Base-by-base conservation (phyloP, 2,797 vertebrate genomes). In the Neosilurus hyrtlii region DNA sequence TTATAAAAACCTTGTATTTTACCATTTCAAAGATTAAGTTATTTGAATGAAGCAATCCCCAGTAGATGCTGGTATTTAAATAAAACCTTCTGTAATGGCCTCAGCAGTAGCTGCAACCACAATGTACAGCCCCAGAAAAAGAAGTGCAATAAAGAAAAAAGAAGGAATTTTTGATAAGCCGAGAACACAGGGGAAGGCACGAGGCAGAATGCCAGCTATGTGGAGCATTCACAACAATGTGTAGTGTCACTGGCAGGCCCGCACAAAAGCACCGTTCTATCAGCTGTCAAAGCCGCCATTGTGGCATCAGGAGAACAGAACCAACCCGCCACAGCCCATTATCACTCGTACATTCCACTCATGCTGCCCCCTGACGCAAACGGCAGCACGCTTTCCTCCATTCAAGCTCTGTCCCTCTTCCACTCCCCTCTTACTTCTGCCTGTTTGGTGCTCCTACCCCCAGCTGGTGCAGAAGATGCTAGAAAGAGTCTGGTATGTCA, bases 221-320 rank as follows among this genome's bases (percentile, higher is more conserved):
- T 89, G 83, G 92, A 92, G 95, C 95, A 97, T 97, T 97, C 96
- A 94, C 97, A 98, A 98, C 96, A 98, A 94, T 97, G 95, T 96
- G 95, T 96, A 93, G 93, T 96, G 94, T 95, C 94, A 94, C 95
- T 94, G 89, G 91, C 87, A 91, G 90, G 72, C 85, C 57, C 83
- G 91, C 92, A 99, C 97, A 99, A 99, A 97, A 95, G 91, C 89
- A 90, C 95, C 92, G 94, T 98, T 99, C 97, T 96, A 94, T 91
- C 90, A 95, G 92, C 92, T 95, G 95, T 98, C 96, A 98, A 98
- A 97, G 97, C 94, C 94, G 88, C 94, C 93, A 95, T 97, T 99
- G 97, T 98, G 94, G 91, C 87, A 90, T 86, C 90, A 89, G 90
- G 93, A 95, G 93, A 94, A 89, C 91, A 94, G 92, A 93, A 92